phyloP scores from a whole-genome alignment of 2,888 invertebrate genomes.

The Rosalia funebris region DNA sequence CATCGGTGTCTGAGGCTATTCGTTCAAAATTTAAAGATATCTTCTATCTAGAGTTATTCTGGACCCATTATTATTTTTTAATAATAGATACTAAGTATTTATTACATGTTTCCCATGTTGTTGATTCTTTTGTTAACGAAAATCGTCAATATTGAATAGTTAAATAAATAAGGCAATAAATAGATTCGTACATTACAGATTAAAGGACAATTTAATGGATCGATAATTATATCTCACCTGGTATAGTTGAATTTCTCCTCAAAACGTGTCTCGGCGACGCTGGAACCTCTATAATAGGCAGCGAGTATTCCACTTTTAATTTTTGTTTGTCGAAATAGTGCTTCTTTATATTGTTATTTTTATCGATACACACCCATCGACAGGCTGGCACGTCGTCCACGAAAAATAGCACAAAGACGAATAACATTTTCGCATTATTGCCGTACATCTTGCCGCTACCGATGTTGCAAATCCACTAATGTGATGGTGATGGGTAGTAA shows the following conservation, averaged over 20 bases:
- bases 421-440: neutral
- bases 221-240: constrained; percentile 30
- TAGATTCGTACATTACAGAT: too few relatives aligned
- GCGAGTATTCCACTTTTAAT: constrained; percentile 25
- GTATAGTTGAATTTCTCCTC: constrained; percentile 9
- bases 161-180: too few relatives aligned
- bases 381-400: constrained; percentile 2
- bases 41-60: too few relatives aligned
- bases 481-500: neutral
- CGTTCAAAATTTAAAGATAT: too few relatives aligned
- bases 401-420: neutral
- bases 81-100: too few relatives aligned
- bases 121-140: too few relatives aligned
- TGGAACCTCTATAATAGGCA: constrained; percentile 20
- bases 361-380: constrained; percentile 35
- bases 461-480: neutral
- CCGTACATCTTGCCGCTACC: neutral
- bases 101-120: too few relatives aligned
- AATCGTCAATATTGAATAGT: too few relatives aligned
- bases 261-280: neutral
- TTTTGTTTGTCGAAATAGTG: constrained; percentile 27
- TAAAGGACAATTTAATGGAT: too few relatives aligned
- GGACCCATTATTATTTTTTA: too few relatives aligned
- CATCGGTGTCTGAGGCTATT: too few relatives aligned
- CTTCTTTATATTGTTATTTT: constrained; percentile 33